Base-by-base conservation (phyloP, 1,140 invertebrate species). In the Drosophila pachea region DNA sequence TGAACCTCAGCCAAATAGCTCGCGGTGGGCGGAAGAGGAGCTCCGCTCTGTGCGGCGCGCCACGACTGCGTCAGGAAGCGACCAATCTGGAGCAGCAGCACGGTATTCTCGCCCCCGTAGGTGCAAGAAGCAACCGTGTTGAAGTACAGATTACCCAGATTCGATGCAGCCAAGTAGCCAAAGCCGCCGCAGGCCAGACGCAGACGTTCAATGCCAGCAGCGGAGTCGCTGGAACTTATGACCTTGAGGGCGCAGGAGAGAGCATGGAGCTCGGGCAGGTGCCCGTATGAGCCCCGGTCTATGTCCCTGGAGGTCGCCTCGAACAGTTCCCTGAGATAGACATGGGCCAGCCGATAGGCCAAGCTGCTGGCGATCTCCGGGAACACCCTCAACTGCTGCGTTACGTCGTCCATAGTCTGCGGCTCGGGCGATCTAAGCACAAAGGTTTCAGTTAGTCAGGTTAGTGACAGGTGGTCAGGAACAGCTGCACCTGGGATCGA, bases 91-190 rank as follows among this genome's bases (percentile, higher is more conserved):
- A 98, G 90, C 14, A 96, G 91, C 48, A 99, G 90, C 14, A 99
- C 97, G 0, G 96, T 97, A 87, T 99, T 98, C 90, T 98, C 97
- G 2, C 97, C 97, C 90, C 98, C 97, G 86, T 98, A 98, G 4
- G 97, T 98, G 88, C 94, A 96, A 45, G 94, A 93, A 8, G 96
- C 96, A 0, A 95, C 95, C 4, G 94, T 92, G 50, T 93, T 88
- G 0, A 93, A 93, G 89, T 97, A 98, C 5, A 94, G 93, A 47
- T 92, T 90, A 29, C 96, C 95, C 42, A 98, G 90, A 89, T 95
- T 96, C 76, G 95, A 95, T n/a, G 94, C 92, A 11, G 93, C 91
- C 91, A 97, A 95, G 90, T 97, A 99, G 5, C 97, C 97, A 89
- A 98, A 97, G 4, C 97, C 97, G 31, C 97, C 97, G 90, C 97